phyloP scores from a whole-genome alignment of 2,797 vertebrate genomes.

The Mycteria americana region DNA sequence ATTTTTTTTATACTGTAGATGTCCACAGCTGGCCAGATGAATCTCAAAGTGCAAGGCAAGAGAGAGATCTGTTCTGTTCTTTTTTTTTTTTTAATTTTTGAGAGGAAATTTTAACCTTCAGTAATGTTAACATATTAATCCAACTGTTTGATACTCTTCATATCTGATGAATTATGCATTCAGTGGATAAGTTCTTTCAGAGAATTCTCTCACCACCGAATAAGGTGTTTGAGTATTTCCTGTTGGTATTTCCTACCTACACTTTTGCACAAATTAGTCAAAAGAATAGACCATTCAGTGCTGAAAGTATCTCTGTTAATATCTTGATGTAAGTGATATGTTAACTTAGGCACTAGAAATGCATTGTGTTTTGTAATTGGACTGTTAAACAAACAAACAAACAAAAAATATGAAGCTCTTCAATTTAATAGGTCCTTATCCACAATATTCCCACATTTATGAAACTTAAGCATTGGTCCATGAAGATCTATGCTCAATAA shows the following conservation, averaged over 20 bases:
- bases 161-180: neutral
- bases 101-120: neutral
- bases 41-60: neutral
- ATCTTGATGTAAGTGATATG: neutral
- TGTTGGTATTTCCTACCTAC: neutral
- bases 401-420: neutral
- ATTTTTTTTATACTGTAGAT: neutral
- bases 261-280: neutral
- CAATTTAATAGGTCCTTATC: neutral
- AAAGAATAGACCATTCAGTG: neutral
- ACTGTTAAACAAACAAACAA: neutral
- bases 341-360: neutral
- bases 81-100: neutral
- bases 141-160: neutral
- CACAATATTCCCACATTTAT: neutral
- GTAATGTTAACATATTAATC: neutral
- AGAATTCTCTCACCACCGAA: neutral
- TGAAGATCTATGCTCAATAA: neutral
- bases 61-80: rapidly evolving
- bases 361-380: neutral
- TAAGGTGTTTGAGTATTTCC: neutral
- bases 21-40: neutral
- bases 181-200: neutral
- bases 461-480: neutral
- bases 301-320: neutral